Evolutionary conservation across 1,140 invertebrate species (phyloP), one percentile per base, ranked within the genome.

Genomic region (Asbolus verrucosus): DNA sequence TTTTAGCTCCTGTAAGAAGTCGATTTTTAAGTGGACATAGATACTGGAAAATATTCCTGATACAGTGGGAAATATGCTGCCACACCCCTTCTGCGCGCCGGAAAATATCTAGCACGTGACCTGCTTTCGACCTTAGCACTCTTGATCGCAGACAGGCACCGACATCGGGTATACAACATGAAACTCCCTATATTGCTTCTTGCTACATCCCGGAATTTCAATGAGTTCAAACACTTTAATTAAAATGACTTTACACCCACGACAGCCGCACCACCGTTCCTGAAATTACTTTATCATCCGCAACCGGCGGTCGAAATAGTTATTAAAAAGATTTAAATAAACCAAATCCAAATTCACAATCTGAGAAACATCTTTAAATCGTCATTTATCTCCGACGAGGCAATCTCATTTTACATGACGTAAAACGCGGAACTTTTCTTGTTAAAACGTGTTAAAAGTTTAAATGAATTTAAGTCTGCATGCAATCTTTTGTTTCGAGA

Each of bases 401-500:
- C 46, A 54, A 54, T 54, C 27, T 54, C 27, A 54, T 54, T 54
- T 54, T 54, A 54, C 46, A 54, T 54, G 46, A 54, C 46, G 27
- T 54, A 54, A 54, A 54, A 54, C 46, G 46, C 46, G 27, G 27
- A 54, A 54, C 2, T 54, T 54, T 54, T 54, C 46, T 54, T 54
- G 46, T 54, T 54, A 54, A 54, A 54, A 54, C 21, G 46, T 54
- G 27, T 54, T 54, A 54, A 54, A 54, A 54, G 46, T 54, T 54
- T 54, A 54, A 54, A 54, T 54, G 46, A 54, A 54, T 54, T 54
- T 54, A 54, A 54, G 46, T 54, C 46, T 54, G 46, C 19, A 54
- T 54, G 46, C 46, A 54, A 54, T 54, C 46, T 54, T 54, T 54
- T 54, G 46, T 54, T 54, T 54, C 21, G 46, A 54, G 46, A 54